Base-by-base conservation (phyloP, 1,140 invertebrate genomes). In the Aphelenchoides fujianensis region DNA sequence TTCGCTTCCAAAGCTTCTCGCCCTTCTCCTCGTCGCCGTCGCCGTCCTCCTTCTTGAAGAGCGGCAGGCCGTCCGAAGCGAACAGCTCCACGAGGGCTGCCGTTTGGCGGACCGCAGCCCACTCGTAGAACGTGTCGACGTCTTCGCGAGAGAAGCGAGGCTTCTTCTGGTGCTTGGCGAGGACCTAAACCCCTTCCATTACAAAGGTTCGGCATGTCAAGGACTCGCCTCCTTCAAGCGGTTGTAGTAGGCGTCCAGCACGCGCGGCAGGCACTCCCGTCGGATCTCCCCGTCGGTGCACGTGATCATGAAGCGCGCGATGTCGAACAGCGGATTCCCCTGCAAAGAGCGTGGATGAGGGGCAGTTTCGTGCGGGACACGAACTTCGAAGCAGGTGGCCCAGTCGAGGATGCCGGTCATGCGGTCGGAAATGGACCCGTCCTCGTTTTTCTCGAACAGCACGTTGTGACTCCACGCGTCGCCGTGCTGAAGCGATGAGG, bases 401-500 rank as follows among this genome's bases (percentile, higher is more conserved):
- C 41, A 48, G 23, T 48, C 41, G 41, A 48, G 12, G 12, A 48
- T 48, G 41, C 12, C 41, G 12, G 41, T 48, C 41, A 23, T 12
- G 23, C 23, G 12, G 23, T 48, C 23, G 41, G 12, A 12, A 48
- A 48, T 48, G 12, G 41, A 48, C 23, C 41, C 41, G 23, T 48
- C 41, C 12, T 48, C 41, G 12, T 48, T 48, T 12, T 16, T 23
- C 12, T 48, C 23, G 23, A 48, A 48, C 12, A 48, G 23, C 12
- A 48, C 41, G 23, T 48, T 48, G 41, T 48, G 41, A 48, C 41
- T 48, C 41, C 41, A 48, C 41, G 41, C 41, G 41, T 48, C 41
- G 12, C 41, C 41, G 23, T 48, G 41, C 41, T 16, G 23, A 48
- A 48, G 41, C 12, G 12, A 16, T 48, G 41, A 16, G 12, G 41